Evolutionary conservation across 2,113 vertebrate species (phyloP).

Genomic region (Lepisosteus osseus): DNA sequence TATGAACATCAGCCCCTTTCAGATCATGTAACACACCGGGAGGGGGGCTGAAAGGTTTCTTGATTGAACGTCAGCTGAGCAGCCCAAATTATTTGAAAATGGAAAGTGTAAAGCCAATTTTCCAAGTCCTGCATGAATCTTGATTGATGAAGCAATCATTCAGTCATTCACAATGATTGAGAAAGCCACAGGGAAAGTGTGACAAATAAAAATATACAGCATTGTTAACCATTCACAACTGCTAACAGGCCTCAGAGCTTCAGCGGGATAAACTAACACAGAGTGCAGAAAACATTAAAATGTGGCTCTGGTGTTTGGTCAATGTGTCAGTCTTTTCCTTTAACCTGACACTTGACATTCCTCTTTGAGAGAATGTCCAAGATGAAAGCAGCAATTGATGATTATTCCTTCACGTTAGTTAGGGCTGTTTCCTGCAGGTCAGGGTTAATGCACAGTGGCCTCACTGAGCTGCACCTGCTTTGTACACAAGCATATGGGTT

Average conservation of each 20-base stretch:
- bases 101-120: too few relatives aligned
- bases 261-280: not conserved
- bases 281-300: not conserved
- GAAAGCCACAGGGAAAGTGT: constrained; percentile 9
- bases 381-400: constrained; percentile 7
- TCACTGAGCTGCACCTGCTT: constrained; percentile 14
- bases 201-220: not conserved
- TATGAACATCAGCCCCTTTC: too few relatives aligned
- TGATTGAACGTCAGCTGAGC: too few relatives aligned
- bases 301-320: not conserved
- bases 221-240: not conserved
- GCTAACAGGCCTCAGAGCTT: not conserved
- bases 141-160: too few relatives aligned
- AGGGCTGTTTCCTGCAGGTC: constrained; percentile 1
- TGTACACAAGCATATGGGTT: not conserved
- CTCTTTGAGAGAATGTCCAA: not conserved
- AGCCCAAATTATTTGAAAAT: too few relatives aligned
- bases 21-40: too few relatives aligned
- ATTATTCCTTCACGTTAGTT: constrained; percentile 13
- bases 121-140: too few relatives aligned
- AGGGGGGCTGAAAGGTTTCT: too few relatives aligned
- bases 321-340: not conserved
- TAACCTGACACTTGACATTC: not conserved
- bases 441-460: not conserved
- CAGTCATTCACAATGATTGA: constrained; percentile 21